A percentile compares a stretch with the other conserved stretches of the same genome.
Conservation (phyloP, 2,888 invertebrate species). For the Dexiosoma caninum region DNA sequence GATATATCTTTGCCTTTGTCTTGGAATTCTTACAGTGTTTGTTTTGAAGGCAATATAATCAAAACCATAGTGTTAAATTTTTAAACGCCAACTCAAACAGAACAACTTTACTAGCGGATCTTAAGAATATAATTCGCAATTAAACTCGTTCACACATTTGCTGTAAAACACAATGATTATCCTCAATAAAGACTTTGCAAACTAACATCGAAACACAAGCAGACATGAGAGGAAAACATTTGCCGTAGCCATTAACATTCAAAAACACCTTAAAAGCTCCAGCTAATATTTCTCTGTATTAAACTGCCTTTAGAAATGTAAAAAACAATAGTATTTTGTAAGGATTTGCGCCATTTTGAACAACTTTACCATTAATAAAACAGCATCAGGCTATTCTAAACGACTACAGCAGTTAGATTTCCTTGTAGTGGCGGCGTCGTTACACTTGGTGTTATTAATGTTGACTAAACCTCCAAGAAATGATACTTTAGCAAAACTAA, state of each 20-base stretch:
- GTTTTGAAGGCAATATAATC: slow-evolving; percentile 24
- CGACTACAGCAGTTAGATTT: background rate
- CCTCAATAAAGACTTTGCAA: slow-evolving; percentile 41
- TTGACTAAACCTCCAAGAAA: background rate
- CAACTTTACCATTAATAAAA: slow-evolving; percentile 53
- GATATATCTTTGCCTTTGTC: background rate
- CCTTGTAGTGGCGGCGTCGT: background rate
- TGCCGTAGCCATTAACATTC: slow-evolving; percentile 19
- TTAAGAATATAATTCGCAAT: slow-evolving; percentile 60
- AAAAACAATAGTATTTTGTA: slow-evolving; percentile 58
- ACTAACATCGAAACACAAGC: slow-evolving; percentile 4
- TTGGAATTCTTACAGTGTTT: background rate
- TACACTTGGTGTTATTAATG: slow-evolving; percentile 3
- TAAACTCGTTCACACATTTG: slow-evolving; percentile 48
- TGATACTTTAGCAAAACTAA: slow-evolving; percentile 1
- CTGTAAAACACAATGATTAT: slow-evolving; percentile 58
- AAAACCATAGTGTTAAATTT: slow-evolving; percentile 18
- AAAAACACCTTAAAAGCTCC: slow-evolving; percentile 11
- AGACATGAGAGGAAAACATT: background rate
- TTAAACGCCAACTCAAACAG: slow-evolving; percentile 19
- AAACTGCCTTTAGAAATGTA: background rate
- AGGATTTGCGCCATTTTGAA: slow-evolving; percentile 56
- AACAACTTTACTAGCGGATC: background rate
- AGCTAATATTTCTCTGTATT: background rate
- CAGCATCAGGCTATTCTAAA: slow-evolving; percentile 14